Conservation (phyloP, 2,888 invertebrate genomes). For the Agrochola circellaris region DNA sequence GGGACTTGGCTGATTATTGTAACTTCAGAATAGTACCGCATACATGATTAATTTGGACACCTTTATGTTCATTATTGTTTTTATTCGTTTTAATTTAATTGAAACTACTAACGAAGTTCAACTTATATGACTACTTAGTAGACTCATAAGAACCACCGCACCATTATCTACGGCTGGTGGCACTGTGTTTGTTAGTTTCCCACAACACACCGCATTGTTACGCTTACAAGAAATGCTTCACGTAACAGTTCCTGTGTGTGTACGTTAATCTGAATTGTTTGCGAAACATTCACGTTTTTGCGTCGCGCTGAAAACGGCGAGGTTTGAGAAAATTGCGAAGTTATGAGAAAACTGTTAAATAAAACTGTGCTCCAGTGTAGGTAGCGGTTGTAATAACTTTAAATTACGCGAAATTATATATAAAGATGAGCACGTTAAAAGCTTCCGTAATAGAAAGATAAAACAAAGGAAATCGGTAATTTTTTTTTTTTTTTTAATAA, state of each 20-base stretch:
- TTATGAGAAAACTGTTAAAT: not conserved
- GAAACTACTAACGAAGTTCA: not conserved
- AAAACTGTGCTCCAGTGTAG: not conserved
- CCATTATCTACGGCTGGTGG: not conserved
- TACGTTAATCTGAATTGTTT: slow-evolving; percentile 32
- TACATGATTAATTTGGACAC: too few relatives aligned
- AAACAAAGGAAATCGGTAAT: too few relatives aligned
- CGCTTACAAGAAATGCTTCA: slow-evolving; percentile 27
- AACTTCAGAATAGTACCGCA: too few relatives aligned
- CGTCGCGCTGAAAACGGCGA: not conserved
- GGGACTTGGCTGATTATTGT: too few relatives aligned
- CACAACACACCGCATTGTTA: slow-evolving; percentile 33
- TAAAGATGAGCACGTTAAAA: too few relatives aligned
- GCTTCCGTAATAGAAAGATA: too few relatives aligned
- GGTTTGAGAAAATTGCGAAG: not conserved
- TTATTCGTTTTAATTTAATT: not conserved
- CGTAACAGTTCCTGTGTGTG: slow-evolving; percentile 4
- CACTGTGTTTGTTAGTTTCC: not conserved
- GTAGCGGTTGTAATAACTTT: not conserved
- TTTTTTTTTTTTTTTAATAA: too few relatives aligned
- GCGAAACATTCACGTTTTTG: slow-evolving; percentile 34
- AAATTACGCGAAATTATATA: not conserved
- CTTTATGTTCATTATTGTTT: not conserved
- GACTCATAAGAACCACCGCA: not conserved
- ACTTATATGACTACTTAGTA: not conserved